Evolutionary conservation across 2,888 invertebrate species (phyloP), one percentile per base, ranked within the genome.

Genomic region (Mesoligia furuncula): DNA sequence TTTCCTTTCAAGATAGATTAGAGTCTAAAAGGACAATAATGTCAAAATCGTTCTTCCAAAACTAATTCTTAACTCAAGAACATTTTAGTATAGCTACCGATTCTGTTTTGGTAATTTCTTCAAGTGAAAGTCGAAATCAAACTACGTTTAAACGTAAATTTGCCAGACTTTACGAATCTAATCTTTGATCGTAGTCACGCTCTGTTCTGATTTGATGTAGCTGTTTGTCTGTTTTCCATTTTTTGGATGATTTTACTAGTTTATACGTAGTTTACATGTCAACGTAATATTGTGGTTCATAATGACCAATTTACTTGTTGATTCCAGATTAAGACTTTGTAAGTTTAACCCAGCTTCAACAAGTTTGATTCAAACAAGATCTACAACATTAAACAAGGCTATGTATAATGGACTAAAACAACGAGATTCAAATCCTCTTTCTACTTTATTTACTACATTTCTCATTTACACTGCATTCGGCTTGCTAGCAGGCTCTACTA

Each of bases 391-490:
- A 36, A 20, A 15, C 15, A 42, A 17, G 20, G n/a, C 3, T 17
- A 24, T 8, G 20, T 27, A 36, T 48, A 48, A 48, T 61, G 6
- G 0, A 82, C 17, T 69, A 54, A 84, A 84, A 86, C 75, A 84
- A 81, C 64, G 54, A 36, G n/a, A 61, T 72, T 76, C 4, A 13
- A 73, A 73, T 48, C 2, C 4, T 54, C 17, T 73, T 70, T 75
- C 9, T 59, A 77, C 45, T 85, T 80, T 84, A 84, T 84, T 86
- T 42, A 27, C 31, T 73, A 79, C 9, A 76, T 76, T 77, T 76
- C 64, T 27, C 70, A 82, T 83, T 90, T 85, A 90, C 81, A 91
- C 77, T 81, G 88, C 59, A 80, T 93, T 92, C 74, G 81, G 77
- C 65, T 86, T 89, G 15, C n/a, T 73, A 62, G 75, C 70, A 76